Base-by-base conservation (phyloP, 2,113 vertebrate genomes). In the Tinamus guttatus region DNA sequence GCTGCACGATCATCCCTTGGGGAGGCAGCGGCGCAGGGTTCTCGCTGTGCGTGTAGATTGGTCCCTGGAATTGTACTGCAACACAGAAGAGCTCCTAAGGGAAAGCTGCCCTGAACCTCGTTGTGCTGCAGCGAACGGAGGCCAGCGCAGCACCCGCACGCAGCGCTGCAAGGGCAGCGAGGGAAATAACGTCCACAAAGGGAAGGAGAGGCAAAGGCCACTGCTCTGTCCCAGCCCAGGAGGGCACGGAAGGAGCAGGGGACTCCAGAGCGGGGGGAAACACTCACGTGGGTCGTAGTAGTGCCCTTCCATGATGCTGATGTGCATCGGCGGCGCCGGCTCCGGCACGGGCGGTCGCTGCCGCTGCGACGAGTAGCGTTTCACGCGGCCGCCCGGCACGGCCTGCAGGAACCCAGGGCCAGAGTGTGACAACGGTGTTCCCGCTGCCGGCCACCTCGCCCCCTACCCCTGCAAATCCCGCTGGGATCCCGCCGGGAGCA, bases 231-330 rank as follows among this genome's bases (percentile, higher is more conserved):
- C 0, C 0, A 28, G 9, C 21, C 51, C 0, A 1, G 30, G 1
- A 25, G 12, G 24, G 62, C 54, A 11, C 36, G 25, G 62, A 40
- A 52, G 25, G 17, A 52, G 16, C 0, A 0, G 14, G 20, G 14
- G 4, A 18, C n/a, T 52, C 43, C 64, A 38, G 43, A 11, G 49
- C 76, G 41, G 58, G 51, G 20, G n/a, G 13, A 24, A 63, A 81
- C 83, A 98, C 99, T 99, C 97, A 99, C 99, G 56, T 97, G 99
- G 98, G 54, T 99, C 99, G 0, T 99, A 99, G 98, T 99, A 99
- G 97, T 99, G 99, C 67, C 99, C 99, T 91, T 99, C 99, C 99
- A 99, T 98, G 95, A 99, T 99, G 75, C 99, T 99, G 95, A 99
- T 99, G 95, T 99, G 99, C 97, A 99, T 97, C 41, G 99, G 98